phyloP scores from a whole-genome alignment of 1,140 invertebrate species.

The Zophobas morio region DNA sequence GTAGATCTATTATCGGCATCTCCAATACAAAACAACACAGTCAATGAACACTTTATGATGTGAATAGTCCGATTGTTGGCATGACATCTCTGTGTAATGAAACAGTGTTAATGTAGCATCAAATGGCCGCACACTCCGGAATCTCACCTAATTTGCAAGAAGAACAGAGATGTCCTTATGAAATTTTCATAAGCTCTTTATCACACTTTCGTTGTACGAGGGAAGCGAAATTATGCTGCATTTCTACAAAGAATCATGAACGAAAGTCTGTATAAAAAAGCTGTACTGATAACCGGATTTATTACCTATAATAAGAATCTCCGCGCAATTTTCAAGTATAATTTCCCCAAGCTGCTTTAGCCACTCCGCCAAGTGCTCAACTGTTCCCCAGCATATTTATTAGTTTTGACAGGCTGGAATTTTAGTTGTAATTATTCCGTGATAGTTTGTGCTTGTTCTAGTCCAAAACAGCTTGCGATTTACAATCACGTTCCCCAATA shows the following conservation, averaged over 20 bases:
- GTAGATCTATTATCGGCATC: neutral
- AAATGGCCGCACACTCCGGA: slow-evolving; percentile 16
- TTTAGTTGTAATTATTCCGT: slow-evolving; percentile 16
- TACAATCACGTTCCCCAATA: slow-evolving; percentile 20
- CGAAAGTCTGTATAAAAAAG: neutral
- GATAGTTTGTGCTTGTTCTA: slow-evolving; percentile 8
- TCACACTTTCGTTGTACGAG: slow-evolving; percentile 29
- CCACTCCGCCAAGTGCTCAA: no score
- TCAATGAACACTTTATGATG: neutral
- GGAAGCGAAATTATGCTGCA: slow-evolving; percentile 27
- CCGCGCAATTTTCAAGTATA: no score
- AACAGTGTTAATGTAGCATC: slow-evolving; percentile 17
- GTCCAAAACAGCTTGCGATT: slow-evolving; percentile 7
- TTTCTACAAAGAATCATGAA: slow-evolving; percentile 9
- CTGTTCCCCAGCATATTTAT: no score
- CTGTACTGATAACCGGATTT: slow-evolving; percentile 3
- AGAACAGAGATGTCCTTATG: slow-evolving; percentile 34
- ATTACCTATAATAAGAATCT: neutral
- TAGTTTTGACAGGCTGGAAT: neutral
- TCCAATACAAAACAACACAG: neutral
- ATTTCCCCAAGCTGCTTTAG: no score
- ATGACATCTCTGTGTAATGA: slow-evolving; percentile 10
- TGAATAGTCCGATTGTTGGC: neutral
- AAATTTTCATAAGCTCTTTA: slow-evolving; percentile 38
- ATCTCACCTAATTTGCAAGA: slow-evolving; percentile 34